These are phyloP conservation scores for Tipula helvola DNA, from an alignment of 2,888 invertebrate genomes.

Conservation along the genomic window DNA sequence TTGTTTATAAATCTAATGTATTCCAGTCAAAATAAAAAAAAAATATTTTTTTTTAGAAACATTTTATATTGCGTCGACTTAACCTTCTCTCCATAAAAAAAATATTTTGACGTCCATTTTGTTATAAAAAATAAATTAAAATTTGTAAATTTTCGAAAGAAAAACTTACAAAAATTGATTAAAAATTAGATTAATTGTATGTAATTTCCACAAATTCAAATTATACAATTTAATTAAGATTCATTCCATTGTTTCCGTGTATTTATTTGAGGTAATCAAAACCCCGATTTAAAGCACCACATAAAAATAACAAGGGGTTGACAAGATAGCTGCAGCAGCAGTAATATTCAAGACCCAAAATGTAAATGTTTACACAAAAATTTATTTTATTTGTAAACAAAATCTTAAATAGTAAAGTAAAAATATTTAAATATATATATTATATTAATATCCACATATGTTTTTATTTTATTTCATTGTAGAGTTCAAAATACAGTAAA, in stretches of 20 bases:
- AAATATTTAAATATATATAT: no score
- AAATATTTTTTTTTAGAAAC: neutral
- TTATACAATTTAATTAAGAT: neutral
- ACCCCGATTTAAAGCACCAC: neutral
- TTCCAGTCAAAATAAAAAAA: neutral
- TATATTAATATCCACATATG: neutral
- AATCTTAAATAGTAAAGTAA: conserved; percentile 7
- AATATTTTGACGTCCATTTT: conserved; percentile 7
- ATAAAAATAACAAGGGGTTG: neutral
- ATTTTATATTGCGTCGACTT: conserved; percentile 7
- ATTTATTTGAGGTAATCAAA: neutral
- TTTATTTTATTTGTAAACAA: neutral
- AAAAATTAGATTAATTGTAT: neutral
- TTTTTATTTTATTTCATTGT: conserved; percentile 22
- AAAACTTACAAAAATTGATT: neutral
- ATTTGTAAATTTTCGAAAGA: neutral
- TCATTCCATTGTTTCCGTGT: neutral
- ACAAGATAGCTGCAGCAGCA: neutral
- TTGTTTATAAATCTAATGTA: neutral
- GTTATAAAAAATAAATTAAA: neutral
- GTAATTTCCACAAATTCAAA: neutral
- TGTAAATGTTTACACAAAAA: conserved; percentile 5
- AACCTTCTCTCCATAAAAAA: neutral
- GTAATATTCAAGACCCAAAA: neutral
- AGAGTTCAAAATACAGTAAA: conserved; percentile 73